phyloP scores from a whole-genome alignment of 2,888 invertebrate species.

The Linnaemya vulpina region DNA sequence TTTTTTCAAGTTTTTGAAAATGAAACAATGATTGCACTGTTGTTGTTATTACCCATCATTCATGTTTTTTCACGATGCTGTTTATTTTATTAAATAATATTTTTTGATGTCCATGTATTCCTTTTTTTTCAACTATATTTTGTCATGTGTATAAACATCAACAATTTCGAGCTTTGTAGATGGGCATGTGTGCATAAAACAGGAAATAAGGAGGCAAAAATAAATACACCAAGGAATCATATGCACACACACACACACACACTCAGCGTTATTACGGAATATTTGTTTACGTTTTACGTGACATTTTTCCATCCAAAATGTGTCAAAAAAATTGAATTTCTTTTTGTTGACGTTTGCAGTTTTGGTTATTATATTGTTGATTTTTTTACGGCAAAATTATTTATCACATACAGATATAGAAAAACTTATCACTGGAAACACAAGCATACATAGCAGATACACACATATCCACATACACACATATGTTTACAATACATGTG shows the following conservation, averaged over 20 bases:
- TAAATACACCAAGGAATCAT: not conserved
- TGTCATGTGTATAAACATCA: conserved; percentile 65
- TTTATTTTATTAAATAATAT: conserved; percentile 38
- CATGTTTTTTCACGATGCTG: conserved; percentile 20
- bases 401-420: conserved; percentile 35
- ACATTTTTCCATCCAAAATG: conserved; percentile 60
- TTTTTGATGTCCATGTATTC: conserved; percentile 38
- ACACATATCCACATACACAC: not conserved
- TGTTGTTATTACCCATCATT: conserved; percentile 49
- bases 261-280: conserved; percentile 42
- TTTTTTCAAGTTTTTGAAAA: conserved; percentile 71
- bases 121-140: conserved; percentile 46
- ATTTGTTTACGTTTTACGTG: conserved; percentile 72
- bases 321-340: conserved; percentile 74
- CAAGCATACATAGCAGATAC: not conserved
- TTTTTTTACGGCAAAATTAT: conserved; percentile 49
- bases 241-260: not conserved
- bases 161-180: conserved; percentile 49
- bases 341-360: conserved; percentile 78
- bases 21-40: conserved; percentile 71
- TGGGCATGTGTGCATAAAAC: conserved; percentile 43
- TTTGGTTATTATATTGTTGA: conserved; percentile 73
- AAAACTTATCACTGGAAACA: conserved; percentile 23
- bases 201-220: conserved; percentile 43
- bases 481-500: not conserved